phyloP scores from a whole-genome alignment of 2,113 vertebrate genomes.

The Bujurquina vittata region DNA sequence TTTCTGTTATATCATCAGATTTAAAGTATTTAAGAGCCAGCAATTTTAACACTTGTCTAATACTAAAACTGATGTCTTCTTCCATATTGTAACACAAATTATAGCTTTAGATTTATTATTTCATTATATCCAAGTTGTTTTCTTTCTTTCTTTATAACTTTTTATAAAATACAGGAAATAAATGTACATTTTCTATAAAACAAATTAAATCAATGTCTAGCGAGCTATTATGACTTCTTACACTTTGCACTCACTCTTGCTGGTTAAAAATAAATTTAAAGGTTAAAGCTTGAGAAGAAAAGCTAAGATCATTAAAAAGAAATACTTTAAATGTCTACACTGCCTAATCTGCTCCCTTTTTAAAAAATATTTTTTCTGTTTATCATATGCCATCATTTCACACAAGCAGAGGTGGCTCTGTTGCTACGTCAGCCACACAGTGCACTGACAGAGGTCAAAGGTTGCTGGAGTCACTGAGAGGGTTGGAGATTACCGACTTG shows the following conservation, averaged over 20 bases:
- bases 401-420: neutral
- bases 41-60: too few species aligned
- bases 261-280: neutral
- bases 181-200: neutral
- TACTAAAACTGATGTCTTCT: too few species aligned
- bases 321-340: neutral
- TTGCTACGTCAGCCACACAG: neutral
- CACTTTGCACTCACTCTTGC: neutral
- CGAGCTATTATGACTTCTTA: neutral
- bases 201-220: neutral
- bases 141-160: neutral
- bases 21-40: too few species aligned
- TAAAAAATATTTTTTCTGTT: neutral
- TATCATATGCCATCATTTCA: neutral
- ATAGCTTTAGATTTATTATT: neutral
- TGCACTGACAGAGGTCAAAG: slow-evolving; percentile 48
- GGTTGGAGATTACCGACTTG: slow-evolving; percentile 74
- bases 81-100: too few species aligned
- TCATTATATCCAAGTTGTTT: neutral
- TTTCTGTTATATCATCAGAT: too few species aligned
- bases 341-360: neutral
- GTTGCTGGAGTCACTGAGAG: slow-evolving; percentile 60
- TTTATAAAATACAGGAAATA: neutral
- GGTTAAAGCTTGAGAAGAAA: neutral
- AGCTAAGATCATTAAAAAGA: neutral